Conservation (phyloP, 2,888 invertebrate species). For the Odontomyia ornata region DNA sequence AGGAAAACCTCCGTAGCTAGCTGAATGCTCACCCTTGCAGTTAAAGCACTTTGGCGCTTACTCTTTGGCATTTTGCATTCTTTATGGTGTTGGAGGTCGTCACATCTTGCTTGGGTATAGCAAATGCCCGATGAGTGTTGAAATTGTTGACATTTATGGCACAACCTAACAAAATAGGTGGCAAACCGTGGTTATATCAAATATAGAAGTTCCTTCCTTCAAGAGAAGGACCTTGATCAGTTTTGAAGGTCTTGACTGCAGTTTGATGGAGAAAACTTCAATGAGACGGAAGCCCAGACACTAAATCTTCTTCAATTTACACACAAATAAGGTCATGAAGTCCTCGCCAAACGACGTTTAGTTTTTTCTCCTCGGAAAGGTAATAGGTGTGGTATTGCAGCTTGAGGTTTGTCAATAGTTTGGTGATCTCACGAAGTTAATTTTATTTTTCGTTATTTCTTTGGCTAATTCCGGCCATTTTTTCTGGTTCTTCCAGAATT, state of each 20-base stretch:
- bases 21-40: too few species aligned
- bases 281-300: not conserved
- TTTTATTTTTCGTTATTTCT: too few species aligned
- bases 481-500: too few species aligned
- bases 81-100: not conserved
- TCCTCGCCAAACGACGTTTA: too few species aligned
- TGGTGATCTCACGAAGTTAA: too few species aligned
- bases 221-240: not conserved
- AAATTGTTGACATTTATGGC: not conserved
- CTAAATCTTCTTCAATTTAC: not conserved
- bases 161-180: not conserved
- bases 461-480: too few species aligned
- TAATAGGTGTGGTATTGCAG: conserved; percentile 30
- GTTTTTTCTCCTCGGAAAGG: too few species aligned
- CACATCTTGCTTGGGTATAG: not conserved
- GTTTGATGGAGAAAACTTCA: not conserved
- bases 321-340: not conserved
- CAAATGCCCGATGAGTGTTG: not conserved
- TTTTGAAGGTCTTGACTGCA: not conserved
- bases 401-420: too few species aligned
- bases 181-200: not conserved
- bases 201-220: not conserved
- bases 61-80: too few species aligned
- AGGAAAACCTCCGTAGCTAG: too few species aligned
- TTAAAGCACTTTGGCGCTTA: too few species aligned